Base-by-base conservation (phyloP, 1,140 invertebrate species). In the Drosophila santomea region DNA sequence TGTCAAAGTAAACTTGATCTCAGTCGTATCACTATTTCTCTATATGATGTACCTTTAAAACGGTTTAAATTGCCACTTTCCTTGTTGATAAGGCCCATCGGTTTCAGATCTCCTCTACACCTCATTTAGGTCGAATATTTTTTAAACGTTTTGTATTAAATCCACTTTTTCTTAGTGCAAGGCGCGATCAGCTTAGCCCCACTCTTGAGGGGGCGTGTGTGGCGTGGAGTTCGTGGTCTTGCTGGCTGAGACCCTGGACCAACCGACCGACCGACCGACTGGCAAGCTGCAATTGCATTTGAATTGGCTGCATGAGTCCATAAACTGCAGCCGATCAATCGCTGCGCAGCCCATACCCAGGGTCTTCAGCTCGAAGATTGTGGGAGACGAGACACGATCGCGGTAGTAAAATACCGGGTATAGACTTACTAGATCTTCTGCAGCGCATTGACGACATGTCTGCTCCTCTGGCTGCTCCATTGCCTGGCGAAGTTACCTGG, bases 251-350 rank as follows among this genome's bases (percentile, higher is more conserved):
- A 62, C 62, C 62, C 43, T 25, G 58, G 47, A 36, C 55, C 41
- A 45, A 68, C 61, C 20, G 20, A 20, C 20, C 20, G 25, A 25
- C 25, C 25, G 25, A 25, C 4, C 41, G 52, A 69, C 61, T 69
- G 47, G 67, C 67, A 62, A 74, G 77, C 73, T 48, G 69, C 89
- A 90, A 91, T 91, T 91, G 89, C 90, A 91, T 85, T 89, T 85
- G 89, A 91, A 91, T 91, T 91, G 89, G 90, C 81, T 82, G 78
- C 84, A 89, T 91, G 89, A 91, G 89, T 91, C 89, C 89, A 91
- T 91, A 91, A 91, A 91, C 80, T 91, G 81, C 84, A 91, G 89
- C 80, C 89, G 89, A 91, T 91, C 89, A 91, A 90, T 91, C 89
- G 90, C 78, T 77, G 73, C 61, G 63, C 57, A 58, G 57, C 64